A percentile compares a stretch with the other conserved stretches of the same genome.
These are phyloP conservation scores for Chondrilla cf. caribensis DNA, from an alignment of 37 sponge, comb jelly and placozoan species.

Conservation along the genomic window DNA sequence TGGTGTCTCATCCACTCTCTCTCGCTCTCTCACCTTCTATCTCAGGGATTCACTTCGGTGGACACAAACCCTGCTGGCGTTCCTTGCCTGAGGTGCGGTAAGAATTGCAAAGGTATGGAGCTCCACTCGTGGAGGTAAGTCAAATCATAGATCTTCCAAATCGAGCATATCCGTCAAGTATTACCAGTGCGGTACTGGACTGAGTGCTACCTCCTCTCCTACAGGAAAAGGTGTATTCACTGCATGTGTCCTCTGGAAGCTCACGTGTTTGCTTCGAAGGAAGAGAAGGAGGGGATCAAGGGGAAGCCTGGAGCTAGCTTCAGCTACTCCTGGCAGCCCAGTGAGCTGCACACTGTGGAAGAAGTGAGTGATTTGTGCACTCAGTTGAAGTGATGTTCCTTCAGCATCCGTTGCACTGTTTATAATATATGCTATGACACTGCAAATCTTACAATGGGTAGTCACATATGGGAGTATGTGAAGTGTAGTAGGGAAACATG, in stretches of 20 bases:
- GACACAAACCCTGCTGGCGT: slow-evolving; percentile 12
- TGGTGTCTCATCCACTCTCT: too few species aligned
- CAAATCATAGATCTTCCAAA: background rate
- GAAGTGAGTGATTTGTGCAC: background rate
- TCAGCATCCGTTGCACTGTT: too few species aligned
- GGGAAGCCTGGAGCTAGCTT: slow-evolving; percentile 6
- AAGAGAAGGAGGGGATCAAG: background rate
- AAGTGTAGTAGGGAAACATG: too few species aligned
- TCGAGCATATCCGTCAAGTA: background rate
- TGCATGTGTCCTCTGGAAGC: slow-evolving; percentile 47
- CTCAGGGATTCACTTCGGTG: background rate
- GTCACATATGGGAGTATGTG: too few species aligned
- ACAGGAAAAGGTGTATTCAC: slow-evolving; percentile 58
- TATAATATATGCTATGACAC: too few species aligned
- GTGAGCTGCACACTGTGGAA: slow-evolving; percentile 1
- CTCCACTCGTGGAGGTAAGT: slow-evolving; percentile 85
- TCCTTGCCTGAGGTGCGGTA: slow-evolving; percentile 63
- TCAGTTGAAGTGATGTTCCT: too few species aligned
- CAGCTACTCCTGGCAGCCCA: slow-evolving; percentile 56
- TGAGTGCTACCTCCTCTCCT: background rate
- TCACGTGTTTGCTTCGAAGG: slow-evolving; percentile 24
- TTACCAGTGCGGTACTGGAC: too few species aligned
- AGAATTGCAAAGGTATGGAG: slow-evolving; percentile 60
- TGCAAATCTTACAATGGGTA: too few species aligned
- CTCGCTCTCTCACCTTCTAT: too few species aligned